Base-by-base conservation (phyloP, 2,797 vertebrate genomes). In the Acanthis flammea region DNA sequence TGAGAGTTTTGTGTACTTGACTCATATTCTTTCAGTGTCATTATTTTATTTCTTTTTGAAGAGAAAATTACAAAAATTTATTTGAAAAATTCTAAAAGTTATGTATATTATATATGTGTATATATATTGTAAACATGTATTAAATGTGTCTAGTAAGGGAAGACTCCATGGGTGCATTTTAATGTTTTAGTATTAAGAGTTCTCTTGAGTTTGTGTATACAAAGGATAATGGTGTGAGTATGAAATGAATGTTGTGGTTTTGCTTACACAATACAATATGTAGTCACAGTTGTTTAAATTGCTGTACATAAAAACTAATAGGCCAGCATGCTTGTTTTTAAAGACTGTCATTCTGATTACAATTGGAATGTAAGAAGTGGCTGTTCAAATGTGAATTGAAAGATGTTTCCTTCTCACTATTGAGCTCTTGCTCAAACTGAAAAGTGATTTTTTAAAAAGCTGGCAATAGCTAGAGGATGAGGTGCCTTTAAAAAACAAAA, bases 31-130 rank as follows among this genome's bases (percentile, higher is more conserved):
- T 97, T 97, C 95, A 88, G 86, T 98, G 96, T 97, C 95, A 90
- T 97, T 97, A 92, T 97, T 97, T 97, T 97, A 97, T 98, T 98
- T 97, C 96, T 97, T 98, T 97, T 96, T 94, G 95, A 92, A 95
- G 87, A 97, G 88, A 88, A 97, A 97, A 97, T 97, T 92, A 89
- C 95, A 97, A 97, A 97, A 90, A 96, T 98, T 98, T 98, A 98
- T 98, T 98, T 98, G 97, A 97, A 97, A 97, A 97, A 97, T 90
- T 97, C 97, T 98, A 97, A 92, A 97, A 98, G 76, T 96, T 98
- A 97, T 98, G 98, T 98, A 98, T 98, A 98, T 98, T 98, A 98
- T 98, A 97, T 98, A 97, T 97, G 97, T 98, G 97, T 98, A 94
- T 95, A 97, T 97, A 97, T 96, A 97, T 95, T 97, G 97, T 97